phyloP scores from a whole-genome alignment of 2,888 invertebrate species.

The Trichogramma dendrolimi region DNA sequence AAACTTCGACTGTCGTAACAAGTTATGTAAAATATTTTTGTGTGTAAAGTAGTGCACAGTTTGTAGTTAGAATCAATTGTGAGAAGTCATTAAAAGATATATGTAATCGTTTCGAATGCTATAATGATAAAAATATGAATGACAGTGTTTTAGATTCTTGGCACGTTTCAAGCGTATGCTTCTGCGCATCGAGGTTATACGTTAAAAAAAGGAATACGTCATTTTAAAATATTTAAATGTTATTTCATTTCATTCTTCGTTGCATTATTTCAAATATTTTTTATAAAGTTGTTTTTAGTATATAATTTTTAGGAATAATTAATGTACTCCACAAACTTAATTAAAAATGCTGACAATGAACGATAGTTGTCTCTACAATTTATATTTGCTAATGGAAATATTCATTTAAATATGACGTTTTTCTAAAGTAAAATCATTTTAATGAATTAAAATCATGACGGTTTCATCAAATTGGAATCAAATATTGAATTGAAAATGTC shows the following conservation, averaged over 20 bases:
- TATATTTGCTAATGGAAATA: too few species aligned
- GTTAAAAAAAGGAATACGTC: slow-evolving; percentile 23
- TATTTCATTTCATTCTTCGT: not conserved
- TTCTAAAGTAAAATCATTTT: too few species aligned
- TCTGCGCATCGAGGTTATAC: slow-evolving; percentile 20
- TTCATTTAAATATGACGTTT: too few species aligned
- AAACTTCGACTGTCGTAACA: too few species aligned
- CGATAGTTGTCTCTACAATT: not conserved
- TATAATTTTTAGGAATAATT: not conserved
- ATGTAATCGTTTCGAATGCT: slow-evolving; percentile 17
- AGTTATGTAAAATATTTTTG: not conserved
- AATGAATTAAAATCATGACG: too few species aligned
- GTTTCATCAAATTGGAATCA: too few species aligned
- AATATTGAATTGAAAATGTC: too few species aligned
- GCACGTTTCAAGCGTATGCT: slow-evolving; percentile 17
- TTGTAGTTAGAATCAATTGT: slow-evolving; percentile 13
- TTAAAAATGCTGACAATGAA: not conserved
- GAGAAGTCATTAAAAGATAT: slow-evolving; percentile 22
- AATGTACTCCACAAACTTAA: not conserved
- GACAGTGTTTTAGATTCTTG: slow-evolving; percentile 26
- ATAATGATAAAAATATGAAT: slow-evolving; percentile 27
- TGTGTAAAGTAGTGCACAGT: not conserved
- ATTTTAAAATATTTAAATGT: slow-evolving; percentile 2
- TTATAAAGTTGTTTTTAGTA: too few species aligned
- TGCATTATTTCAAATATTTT: too few species aligned